Conservation (phyloP, 2,797 vertebrate genomes). For the Alauda arvensis region DNA sequence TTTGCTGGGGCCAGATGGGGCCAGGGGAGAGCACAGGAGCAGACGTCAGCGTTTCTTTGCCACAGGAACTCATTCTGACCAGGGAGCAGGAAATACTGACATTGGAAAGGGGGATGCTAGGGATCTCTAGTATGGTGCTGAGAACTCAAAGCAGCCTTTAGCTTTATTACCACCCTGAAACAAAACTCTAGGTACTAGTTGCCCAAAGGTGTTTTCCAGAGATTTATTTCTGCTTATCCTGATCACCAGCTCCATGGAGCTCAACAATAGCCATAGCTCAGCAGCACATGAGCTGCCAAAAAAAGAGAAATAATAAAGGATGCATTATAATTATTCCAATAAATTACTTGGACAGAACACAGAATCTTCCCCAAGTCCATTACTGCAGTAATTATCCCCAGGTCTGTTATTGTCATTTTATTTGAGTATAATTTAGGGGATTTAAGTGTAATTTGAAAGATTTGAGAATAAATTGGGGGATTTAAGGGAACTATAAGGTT, state of each 20-base stretch:
- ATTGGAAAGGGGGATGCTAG: not conserved
- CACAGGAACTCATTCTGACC: not conserved
- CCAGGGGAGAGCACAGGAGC: not conserved
- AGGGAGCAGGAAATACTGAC: not conserved
- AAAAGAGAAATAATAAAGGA: not conserved
- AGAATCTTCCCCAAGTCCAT: not conserved
- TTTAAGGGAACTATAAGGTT: not conserved
- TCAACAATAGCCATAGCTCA: not conserved
- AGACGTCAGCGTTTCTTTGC: not conserved
- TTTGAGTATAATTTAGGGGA: not conserved
- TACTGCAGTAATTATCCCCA: not conserved
- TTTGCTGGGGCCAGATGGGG: not conserved
- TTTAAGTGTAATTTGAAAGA: not conserved
- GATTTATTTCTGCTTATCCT: not conserved
- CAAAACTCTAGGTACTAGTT: not conserved
- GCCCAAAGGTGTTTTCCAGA: not conserved
- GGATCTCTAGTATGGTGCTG: not conserved
- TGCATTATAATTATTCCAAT: not conserved
- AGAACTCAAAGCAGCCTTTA: not conserved
- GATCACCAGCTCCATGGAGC: not conserved
- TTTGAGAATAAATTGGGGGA: not conserved
- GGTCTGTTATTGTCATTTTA: not conserved
- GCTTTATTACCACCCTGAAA: not conserved
- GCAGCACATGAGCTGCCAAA: not conserved
- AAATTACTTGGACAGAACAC: not conserved